Percentiles rank a stretch among this genome's conserved stretches.
phyloP scores from a whole-genome alignment of 2,113 vertebrate species.

The Pitta sordida region DNA sequence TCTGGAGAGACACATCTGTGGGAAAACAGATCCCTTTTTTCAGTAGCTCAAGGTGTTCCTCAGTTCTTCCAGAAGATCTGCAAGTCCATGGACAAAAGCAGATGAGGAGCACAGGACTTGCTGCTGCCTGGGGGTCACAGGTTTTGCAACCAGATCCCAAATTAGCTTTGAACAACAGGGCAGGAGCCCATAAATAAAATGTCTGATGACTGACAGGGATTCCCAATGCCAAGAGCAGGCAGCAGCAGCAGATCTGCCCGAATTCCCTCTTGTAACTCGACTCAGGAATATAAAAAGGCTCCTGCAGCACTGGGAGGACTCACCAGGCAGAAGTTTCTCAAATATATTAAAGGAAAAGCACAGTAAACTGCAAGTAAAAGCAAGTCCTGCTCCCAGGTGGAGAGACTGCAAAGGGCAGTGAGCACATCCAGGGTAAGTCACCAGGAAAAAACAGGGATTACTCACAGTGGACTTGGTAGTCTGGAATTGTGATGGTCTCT shows the following conservation, averaged over 20 bases:
- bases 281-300: not conserved
- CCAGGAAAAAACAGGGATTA: not conserved
- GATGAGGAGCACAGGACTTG: not conserved
- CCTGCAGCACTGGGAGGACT: not conserved
- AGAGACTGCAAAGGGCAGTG: not conserved
- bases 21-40: not conserved
- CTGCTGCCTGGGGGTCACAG: not conserved
- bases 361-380: not conserved
- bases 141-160: not conserved
- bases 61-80: not conserved
- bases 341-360: not conserved
- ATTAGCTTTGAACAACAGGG: not conserved
- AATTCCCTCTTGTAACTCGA: not conserved
- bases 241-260: not conserved
- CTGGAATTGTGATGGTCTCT: not conserved
- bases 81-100: not conserved
- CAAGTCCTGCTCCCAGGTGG: not conserved
- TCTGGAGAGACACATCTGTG: not conserved
- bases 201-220: not conserved
- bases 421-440: not conserved
- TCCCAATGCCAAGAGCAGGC: not conserved
- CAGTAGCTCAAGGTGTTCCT: not conserved
- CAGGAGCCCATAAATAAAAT: not conserved
- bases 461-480: conserved; percentile 4
- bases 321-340: not conserved